Percentiles rank a stretch among this genome's conserved stretches.
Evolutionary conservation across 2,888 invertebrate genomes (phyloP).

Genomic region (Heliconius erato): DNA sequence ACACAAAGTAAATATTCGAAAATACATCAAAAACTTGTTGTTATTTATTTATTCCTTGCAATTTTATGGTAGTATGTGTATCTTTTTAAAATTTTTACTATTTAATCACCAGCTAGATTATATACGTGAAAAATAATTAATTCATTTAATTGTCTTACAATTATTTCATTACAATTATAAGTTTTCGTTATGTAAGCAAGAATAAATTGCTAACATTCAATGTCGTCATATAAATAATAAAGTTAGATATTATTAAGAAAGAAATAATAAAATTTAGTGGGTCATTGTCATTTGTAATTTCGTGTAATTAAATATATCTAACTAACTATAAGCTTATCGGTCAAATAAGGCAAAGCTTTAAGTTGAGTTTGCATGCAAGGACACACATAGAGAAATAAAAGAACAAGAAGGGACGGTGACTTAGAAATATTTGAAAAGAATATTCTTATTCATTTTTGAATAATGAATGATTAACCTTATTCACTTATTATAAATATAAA

Average conservation of each 20-base stretch:
- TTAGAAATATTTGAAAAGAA: neutral
- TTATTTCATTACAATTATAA: neutral
- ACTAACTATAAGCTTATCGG: constrained; percentile 74
- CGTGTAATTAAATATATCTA: neutral
- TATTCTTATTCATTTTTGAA: neutral
- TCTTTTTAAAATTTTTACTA: neutral
- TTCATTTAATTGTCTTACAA: neutral
- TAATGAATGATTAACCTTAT: neutral
- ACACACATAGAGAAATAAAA: constrained; percentile 65
- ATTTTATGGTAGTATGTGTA: neutral
- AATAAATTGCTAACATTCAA: neutral
- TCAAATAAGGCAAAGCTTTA: constrained; percentile 79
- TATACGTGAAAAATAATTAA: neutral
- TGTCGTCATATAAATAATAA: neutral
- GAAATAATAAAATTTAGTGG: neutral
- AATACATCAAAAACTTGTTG: neutral
- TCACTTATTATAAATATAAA: neutral
- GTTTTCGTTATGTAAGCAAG: neutral
- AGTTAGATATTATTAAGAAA: neutral
- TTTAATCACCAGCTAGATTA: neutral
- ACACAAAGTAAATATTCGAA: neutral
- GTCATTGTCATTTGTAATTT: neutral
- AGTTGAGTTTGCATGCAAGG: constrained; percentile 81
- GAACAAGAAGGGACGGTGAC: constrained; percentile 60
- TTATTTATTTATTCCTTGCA: neutral